Base-by-base conservation (phyloP, 1,140 invertebrate genomes). In the Euglossa dilemma region DNA sequence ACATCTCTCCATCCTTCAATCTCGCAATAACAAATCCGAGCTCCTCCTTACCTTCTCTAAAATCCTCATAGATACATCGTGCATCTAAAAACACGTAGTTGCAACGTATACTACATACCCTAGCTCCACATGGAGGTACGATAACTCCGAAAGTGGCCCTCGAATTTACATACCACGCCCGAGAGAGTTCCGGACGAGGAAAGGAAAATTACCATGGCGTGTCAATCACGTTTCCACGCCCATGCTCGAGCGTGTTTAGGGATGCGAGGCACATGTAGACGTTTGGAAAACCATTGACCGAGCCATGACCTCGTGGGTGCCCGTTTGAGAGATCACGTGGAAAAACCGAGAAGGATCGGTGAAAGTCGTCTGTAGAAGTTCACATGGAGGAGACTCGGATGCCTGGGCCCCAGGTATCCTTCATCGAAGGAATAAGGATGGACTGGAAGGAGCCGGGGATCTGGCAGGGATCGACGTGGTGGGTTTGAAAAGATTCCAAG, bases 211-310 rank as follows among this genome's bases (percentile, higher is more conserved):
- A 64, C 59, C 47, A 12, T 45, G 69, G 57, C 7, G 67, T 3
- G 77, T 59, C 77, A 71, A 72, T 80, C 77, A 72, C 6, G 43
- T 11, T 50, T 72, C 59, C 86, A 90, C 89, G 89, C 89, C 88
- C 80, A 83, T 90, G 86, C 71, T 18, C 0, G 20, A 25, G 7
- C 56, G 56, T 75, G 43, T 67, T 87, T 83, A 69, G 85, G 84
- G 89, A 90, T 90, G 87, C 75, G 80, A 86, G 69, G 79, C 89
- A 90, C 87, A 88, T 90, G 89, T 84, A 84, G 14, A 2, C 50
- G 61, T n/a, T 50, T 20, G 75, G 64, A 64, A 57, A 90, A 85
- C 59, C 74, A 85, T 90, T 90, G 89, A 75, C 86, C 85, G 1
- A 9, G 18, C 25, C 18, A 7, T 0, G 16, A 28, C 36, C 12